Percentiles rank a stretch among this genome's conserved stretches.
Conservation (phyloP, 1,140 invertebrate species). For the Nebria ingens region DNA sequence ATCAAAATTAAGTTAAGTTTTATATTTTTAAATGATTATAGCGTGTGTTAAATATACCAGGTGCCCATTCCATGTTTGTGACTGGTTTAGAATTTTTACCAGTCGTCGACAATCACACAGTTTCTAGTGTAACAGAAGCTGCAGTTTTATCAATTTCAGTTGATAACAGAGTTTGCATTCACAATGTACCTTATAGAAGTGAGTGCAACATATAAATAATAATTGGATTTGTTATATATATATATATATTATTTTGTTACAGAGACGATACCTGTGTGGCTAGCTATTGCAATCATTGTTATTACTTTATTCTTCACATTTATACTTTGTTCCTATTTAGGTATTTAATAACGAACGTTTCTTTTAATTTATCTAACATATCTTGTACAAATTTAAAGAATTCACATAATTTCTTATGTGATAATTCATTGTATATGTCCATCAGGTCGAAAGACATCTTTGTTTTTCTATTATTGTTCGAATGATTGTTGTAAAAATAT, state of each 20-base stretch:
- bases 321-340: conserved; percentile 66
- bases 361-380: background rate
- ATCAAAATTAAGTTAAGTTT: conserved; percentile 5
- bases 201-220: conserved; percentile 33
- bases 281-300: conserved; percentile 61
- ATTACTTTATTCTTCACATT: conserved; percentile 64
- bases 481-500: background rate
- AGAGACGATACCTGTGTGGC: conserved; percentile 69
- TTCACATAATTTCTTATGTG: background rate
- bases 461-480: background rate
- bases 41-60: conserved; percentile 67
- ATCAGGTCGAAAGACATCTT: background rate
- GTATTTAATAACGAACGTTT: conserved; percentile 47
- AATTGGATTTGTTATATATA: conserved; percentile 7
- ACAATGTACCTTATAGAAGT: conserved; percentile 76
- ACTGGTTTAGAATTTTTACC: conserved; percentile 86
- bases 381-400: background rate
- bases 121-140: conserved; percentile 64
- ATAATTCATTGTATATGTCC: background rate
- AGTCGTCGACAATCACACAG: conserved; percentile 39
- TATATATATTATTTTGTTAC: conserved; percentile 33
- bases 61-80: conserved; percentile 88
- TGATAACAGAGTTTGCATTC: conserved; percentile 86
- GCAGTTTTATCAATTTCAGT: conserved; percentile 89
- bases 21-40: conserved; percentile 34